Base-by-base conservation (phyloP, 2,888 invertebrate genomes). In the Aphidius colemani region DNA sequence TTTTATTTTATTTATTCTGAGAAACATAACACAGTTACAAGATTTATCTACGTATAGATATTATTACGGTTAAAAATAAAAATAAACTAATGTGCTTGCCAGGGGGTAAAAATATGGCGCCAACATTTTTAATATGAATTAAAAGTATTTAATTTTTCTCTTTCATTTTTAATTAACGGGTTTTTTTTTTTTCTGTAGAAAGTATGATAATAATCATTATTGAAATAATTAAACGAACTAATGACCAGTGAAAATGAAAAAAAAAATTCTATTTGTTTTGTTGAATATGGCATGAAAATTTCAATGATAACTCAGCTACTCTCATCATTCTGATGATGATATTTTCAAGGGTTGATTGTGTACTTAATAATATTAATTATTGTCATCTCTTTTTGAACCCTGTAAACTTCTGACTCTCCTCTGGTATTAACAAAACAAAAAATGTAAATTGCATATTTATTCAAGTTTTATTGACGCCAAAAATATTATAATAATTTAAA, bases 301-400 rank as follows among this genome's bases (percentile, higher is more conserved):
- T 63, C 53, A 45, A 61, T 67, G 64, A 69, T 71, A 68, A 70
- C 71, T 69, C 61, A 51, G 60, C 69, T 62, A 66, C 67, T 66
- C 65, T 68, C 67, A 66, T 67, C 62, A 45, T 44, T 49, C 57
- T 57, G 45, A 9, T 53, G 6, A 7, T 48, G 13, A 7, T 48
- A 48, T 48, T 48, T 48, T 48, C 13, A 7, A 11, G 63, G 62
- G 70, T 70, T 69, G 63, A 64, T 43, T 9, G 46, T 64, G 68
- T 64, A 63, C 68, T 70, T 72, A 71, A 72, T 71, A 71, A 69
- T 68, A 55, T 67, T 69, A 71, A 72, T 72, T 71, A 72, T 71
- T 71, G 68, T 64, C 68, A 70, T 49, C 57, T 46, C 46, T 57
- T 39, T 46, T 45, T 7, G 13, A 7, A n/a, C 48, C 43, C 53